phyloP scores from a whole-genome alignment of 2,113 vertebrate genomes.

The Zeus faber region DNA sequence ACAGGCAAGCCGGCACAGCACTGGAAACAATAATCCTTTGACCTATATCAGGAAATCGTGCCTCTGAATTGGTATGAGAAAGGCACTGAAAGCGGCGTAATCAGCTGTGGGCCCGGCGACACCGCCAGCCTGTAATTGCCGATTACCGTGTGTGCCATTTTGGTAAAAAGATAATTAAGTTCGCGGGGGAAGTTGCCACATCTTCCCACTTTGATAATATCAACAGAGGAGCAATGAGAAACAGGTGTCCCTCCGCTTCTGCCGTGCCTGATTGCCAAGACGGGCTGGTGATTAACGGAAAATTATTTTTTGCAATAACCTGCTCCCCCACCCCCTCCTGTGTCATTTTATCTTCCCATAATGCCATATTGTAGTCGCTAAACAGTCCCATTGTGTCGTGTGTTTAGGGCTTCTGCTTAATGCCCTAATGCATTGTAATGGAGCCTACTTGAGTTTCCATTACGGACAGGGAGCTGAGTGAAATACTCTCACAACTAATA shows the following conservation, averaged over 20 bases:
- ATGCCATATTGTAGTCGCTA: conserved; percentile 26
- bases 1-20: not conserved
- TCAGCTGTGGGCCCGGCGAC: conserved; percentile 22
- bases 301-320: conserved; percentile 43
- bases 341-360: conserved; percentile 23
- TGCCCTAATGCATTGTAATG: too few relatives aligned
- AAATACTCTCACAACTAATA: too few relatives aligned
- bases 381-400: conserved; percentile 1
- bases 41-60: conserved; percentile 9
- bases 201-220: conserved; percentile 43
- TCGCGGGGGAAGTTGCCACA: conserved; percentile 32
- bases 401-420: conserved; percentile 11
- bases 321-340: not conserved
- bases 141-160: conserved; percentile 42
- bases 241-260: conserved; percentile 36
- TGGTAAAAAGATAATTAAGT: conserved; percentile 38
- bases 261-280: conserved; percentile 38
- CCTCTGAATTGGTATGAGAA: not conserved
- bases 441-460: too few relatives aligned
- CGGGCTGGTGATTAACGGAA: conserved; percentile 34
- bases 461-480: too few relatives aligned
- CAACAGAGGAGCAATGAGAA: conserved; percentile 26
- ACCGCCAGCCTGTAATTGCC: conserved; percentile 41
- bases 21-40: conserved; percentile 2
- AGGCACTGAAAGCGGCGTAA: conserved; percentile 26